Evolutionary conservation across 2,888 invertebrate species (phyloP), one percentile per base, ranked within the genome.

Genomic region (Molanna angustata): DNA sequence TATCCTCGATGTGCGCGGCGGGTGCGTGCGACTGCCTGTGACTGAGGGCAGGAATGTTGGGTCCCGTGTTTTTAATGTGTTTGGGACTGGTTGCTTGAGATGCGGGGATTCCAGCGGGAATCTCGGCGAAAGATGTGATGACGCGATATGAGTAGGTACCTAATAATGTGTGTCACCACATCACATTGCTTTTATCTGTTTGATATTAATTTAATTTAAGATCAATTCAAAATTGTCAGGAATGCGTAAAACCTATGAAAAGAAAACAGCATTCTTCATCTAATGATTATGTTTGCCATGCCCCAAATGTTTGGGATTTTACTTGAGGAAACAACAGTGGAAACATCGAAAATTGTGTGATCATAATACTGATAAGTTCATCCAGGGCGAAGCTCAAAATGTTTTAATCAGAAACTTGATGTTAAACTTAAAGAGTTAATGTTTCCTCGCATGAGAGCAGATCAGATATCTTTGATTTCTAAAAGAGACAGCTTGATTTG

Each of bases 401-500:
- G 4, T 18, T 16, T 32, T 19, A 45, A 17, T 19, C 19, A 18
- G 4, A 2, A 9, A 27, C 11, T 32, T 27, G 18, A 33, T 7
- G 9, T 17, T 17, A 16, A 32, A 45, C 6, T 45, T 6, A 32
- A n/a, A 19, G 33, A 33, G n/a, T 17, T 19, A 19, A 2, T 33
- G 9, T 45, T 33, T 19, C 33, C 45, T 19, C 18, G 18, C 6
- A 35, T 35, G 35, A 35, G 35, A 35, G 35, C 35, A n/a, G 45
- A 45, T 32, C 45, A 4, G 9, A 45, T 33, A 33, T 45, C 44
- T 17, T n/a, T 45, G 14, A 32, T 31, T 32, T 31, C 13, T 18
- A 45, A 45, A 19, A 45, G 19, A 19, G 45, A 45, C 32, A 32
- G 31, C 32, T 32, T 45, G 32, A 45, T 45, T 32, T 32, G 45